Evolutionary conservation across 92 coral and sea anemone genomes (phyloP), one percentile per base, ranked within the genome.

Genomic region (Palythoa heliodiscus): DNA sequence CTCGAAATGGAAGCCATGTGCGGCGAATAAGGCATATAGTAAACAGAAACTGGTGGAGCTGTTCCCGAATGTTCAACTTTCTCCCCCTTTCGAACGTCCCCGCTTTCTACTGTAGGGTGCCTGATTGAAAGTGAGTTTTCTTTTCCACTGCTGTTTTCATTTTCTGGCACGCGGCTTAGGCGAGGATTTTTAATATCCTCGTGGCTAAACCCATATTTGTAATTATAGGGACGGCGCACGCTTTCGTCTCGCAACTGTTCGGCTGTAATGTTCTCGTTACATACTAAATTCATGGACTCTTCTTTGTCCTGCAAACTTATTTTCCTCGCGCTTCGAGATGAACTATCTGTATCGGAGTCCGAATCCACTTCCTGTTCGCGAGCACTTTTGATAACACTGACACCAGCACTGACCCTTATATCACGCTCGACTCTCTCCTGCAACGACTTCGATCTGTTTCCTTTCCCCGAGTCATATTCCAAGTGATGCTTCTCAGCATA

Each of bases 181-280:
- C 60, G 72, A 53, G 73, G 84, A 20, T 80, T 82, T 75, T 83
- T 86, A 22, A 78, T 43, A 73, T 92, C 95, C 85, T 91, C 95
- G 88, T 89, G 95, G 87, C 73, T 82, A 37, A 70, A 83, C 74
- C 86, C 77, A 64, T 87, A 86, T 83, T 89, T 87, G 85, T 77
- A 88, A 77, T 83, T 87, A 7, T 47, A 40, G 7, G 89, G 89
- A 69, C 97, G 93, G 23, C 83, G 73, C 61, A 70, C 58, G 14
- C 83, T 91, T 38, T 77, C 90, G 22, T 75, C 90, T 23, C 84
- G 84, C 61, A 80, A 48, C 23, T 80, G 84, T 52, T 91, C 91
- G 9, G 80, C 89, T 60, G 92, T 74, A 85, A 93, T 88, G 57
- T 89, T 92, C 77, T 94, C 98, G 77, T 87, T 86, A 70, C 98